Base-by-base conservation (phyloP, 2,113 vertebrate species). In the Coregonus clupeaformis region DNA sequence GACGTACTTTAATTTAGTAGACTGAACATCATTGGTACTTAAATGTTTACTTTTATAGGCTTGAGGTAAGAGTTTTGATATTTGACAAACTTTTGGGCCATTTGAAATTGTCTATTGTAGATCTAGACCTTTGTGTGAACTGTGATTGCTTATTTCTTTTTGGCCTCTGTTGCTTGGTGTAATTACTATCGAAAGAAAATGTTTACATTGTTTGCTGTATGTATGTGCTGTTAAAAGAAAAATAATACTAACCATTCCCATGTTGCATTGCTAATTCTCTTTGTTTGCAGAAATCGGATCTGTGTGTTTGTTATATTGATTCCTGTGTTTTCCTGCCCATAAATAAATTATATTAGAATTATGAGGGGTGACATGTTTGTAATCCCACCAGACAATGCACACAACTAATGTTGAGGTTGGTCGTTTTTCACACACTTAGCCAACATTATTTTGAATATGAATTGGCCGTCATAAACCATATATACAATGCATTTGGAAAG, bases 261-360 rank as follows among this genome's bases (percentile, higher is more conserved):
- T 72, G 24, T 71, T 13, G 27, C 13, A 20, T 52, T 68, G 65
- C 76, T 73, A 71, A 83, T 88, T 89, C 85, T 69, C 24, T 74
- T 47, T 78, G 25, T 88, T 45, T 86, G 77, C 70, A 84, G 49
- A 83, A 81, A 77, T 62, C 3, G 55, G 80, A 80, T 86, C 67
- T 83, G 85, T 90, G 80, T 71, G 77, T 73, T 68, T 27, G 55
- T 55, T 55, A 64, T 71, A 67, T 76, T 79, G 49, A 82, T 78
- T 83, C 82, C 82, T 83, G 84, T 77, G 84, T 87, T 80, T 82
- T 66, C 75, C 62, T 91, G 85, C 84, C 73, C 67, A 75, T 78
- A 75, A 90, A 90, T 88, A 89, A 91, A 90, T 91, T 82, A 82
- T 85, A 82, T 84, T 82, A 47, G 52, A 69, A 66, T 63, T 9